Base-by-base conservation (phyloP, 2,888 invertebrate species). In the Platycheirus rosarum region DNA sequence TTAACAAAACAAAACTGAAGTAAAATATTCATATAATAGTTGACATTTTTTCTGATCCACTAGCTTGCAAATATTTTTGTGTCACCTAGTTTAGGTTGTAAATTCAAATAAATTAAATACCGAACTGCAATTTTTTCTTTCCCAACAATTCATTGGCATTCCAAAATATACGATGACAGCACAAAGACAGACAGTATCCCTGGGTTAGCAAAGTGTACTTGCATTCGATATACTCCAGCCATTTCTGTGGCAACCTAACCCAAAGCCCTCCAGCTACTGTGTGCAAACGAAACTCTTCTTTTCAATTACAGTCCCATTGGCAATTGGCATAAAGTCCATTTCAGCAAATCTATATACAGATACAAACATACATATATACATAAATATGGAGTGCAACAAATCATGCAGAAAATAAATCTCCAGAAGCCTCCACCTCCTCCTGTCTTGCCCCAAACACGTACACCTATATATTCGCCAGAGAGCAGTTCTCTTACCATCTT, bases 361-460 rank as follows among this genome's bases (percentile, higher is more conserved):
- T 20, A 0, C 7, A 23, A 16, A 26, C 14, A 42, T 1, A 5
- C n/a, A 18, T 18, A 35, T 23, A 11, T 0, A 18, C 2, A 2
- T 49, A 16, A 2, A 8, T 40, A 9, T 11, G 26, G 23, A 40
- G n/a, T 60, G 53, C 49, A 60, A 44, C 35, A 77, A 73, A 51
- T 78, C 77, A 78, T 60, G 65, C 51, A 78, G 73, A 78, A 78
- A 73, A 66, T 65, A 71, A 78, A 66, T 65, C 65, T 66, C 51
- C 2, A 29, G 29, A 40, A 48, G 26, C 48, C 18, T 23, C 35
- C 20, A 29, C 23, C 44, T 46, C 23, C 44, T 35, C 13, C 13
- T 20, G 48, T 35, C 48, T 14, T n/a, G 14, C 13, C n/a, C n/a
- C 20, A 23, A 8, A 6, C 6, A 4, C 40, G 23, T 40, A 26